Percentiles rank a stretch among this genome's conserved stretches.
These are phyloP conservation scores for Peromyscus eremicus DNA, from an alignment of 2,797 vertebrate genomes.

Conservation along the genomic window DNA sequence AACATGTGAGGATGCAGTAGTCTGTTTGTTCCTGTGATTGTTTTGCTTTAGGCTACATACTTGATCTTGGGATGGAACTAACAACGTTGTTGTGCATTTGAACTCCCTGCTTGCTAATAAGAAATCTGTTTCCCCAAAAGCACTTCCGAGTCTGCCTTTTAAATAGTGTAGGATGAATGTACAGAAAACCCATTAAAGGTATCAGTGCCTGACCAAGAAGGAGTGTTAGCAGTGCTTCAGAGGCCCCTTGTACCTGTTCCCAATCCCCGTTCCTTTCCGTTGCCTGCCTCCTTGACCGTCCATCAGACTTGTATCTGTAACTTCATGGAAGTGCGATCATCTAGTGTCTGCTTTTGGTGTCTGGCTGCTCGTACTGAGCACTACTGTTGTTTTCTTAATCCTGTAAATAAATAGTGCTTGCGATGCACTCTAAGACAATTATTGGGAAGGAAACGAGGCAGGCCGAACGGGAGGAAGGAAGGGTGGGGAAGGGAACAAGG, in stretches of 20 bases:
- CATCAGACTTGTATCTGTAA: not conserved
- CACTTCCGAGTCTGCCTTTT: constrained; percentile 36
- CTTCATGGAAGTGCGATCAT: not conserved
- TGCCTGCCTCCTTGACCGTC: not conserved
- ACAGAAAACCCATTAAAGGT: not conserved
- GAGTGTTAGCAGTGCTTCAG: not conserved
- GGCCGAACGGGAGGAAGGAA: not conserved
- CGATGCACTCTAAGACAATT: constrained; percentile 16
- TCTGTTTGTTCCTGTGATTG: constrained; percentile 25
- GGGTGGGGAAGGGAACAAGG: not conserved
- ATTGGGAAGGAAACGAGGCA: not conserved
- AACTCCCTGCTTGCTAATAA: constrained; percentile 40
- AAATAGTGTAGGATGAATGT: constrained; percentile 19
- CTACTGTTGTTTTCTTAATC: not conserved
- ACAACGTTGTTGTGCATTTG: constrained; percentile 18
- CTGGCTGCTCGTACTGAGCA: not conserved
- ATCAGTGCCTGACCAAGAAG: not conserved
- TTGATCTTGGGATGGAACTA: constrained; percentile 48
- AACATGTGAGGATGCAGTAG: not conserved
- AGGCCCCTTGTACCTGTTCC: not conserved
- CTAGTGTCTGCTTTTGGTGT: not conserved
- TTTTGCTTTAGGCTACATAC: constrained; percentile 31
- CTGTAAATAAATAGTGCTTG: not conserved
- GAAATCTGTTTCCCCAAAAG: constrained; percentile 44
- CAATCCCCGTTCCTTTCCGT: not conserved